Evolutionary conservation across 23 tunicate species (phyloP).

Genomic region (Aplidium turbinatum): DNA sequence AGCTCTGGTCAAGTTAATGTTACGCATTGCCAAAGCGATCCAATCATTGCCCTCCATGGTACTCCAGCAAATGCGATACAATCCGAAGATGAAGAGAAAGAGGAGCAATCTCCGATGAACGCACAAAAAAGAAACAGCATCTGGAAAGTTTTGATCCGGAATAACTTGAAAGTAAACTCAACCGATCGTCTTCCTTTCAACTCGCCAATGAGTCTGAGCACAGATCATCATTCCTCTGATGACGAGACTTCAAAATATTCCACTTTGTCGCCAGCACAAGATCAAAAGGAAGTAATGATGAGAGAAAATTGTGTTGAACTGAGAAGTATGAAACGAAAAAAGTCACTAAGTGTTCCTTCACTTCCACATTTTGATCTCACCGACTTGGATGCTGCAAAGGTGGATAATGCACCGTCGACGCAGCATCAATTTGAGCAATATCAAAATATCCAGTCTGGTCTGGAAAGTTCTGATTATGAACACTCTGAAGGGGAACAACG

Average conservation of each 20-base stretch:
- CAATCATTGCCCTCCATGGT: neutral
- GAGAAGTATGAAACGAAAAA: conserved; percentile 54
- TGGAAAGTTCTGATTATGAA: no score
- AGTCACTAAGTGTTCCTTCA: conserved; percentile 74
- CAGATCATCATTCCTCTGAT: neutral
- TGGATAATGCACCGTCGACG: no score
- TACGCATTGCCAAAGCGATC: neutral
- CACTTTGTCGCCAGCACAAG: neutral
- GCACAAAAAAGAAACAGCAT: conserved; percentile 47
- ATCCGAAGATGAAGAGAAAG: conserved; percentile 4
- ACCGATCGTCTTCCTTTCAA: neutral
- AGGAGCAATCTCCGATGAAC: conserved; percentile 13
- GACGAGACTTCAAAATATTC: neutral
- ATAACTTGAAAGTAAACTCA: conserved; percentile 22
- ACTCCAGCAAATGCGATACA: neutral
- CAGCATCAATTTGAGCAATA: no score
- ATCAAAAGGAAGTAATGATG: neutral
- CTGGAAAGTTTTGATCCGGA: conserved; percentile 53
- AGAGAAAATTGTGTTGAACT: conserved; percentile 15
- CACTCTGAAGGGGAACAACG: no score
- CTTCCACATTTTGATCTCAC: conserved; percentile 43
- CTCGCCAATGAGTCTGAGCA: neutral
- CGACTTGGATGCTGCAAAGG: neutral
- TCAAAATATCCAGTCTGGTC: no score
- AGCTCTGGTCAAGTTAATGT: no score